Percentiles rank a stretch among this genome's conserved stretches.
Evolutionary conservation across 64 coral and sea anemone species (phyloP).

Genomic region (Actinia tenebrosa): DNA sequence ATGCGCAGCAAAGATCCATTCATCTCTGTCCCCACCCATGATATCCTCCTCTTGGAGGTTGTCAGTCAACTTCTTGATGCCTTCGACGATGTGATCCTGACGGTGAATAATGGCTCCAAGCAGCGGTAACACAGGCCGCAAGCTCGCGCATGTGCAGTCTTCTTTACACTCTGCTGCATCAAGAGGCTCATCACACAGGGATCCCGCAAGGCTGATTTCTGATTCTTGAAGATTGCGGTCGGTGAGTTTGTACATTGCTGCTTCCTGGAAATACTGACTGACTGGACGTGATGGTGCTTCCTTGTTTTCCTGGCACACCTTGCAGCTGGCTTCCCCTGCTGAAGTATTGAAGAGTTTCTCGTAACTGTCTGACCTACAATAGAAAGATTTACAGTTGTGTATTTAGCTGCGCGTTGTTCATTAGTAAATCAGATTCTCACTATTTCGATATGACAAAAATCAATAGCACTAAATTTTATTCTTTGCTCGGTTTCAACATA

Average conservation of each 20-base stretch:
- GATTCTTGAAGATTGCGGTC: not conserved
- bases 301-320: not conserved
- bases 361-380: conserved; percentile 9
- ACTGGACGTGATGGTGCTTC: conserved; percentile 11
- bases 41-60: conserved; percentile 43
- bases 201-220: not conserved
- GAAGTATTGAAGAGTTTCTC: conserved; percentile 5
- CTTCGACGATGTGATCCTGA: conserved; percentile 47
- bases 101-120: conserved; percentile 9
- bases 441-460: too few relatives aligned
- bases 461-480: too few relatives aligned
- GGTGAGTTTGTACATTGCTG: conserved; percentile 12
- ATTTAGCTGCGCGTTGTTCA: too few relatives aligned
- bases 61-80: conserved; percentile 38
- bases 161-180: not conserved
- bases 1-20: conserved; percentile 53
- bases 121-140: not conserved
- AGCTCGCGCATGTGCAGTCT: not conserved
- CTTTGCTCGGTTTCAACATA: too few relatives aligned
- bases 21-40: conserved; percentile 36
- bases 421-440: too few relatives aligned
- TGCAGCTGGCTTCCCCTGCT: conserved; percentile 2
- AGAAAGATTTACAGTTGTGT: not conserved
- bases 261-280: conserved; percentile 25
- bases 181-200: not conserved